Evolutionary conservation across 2,888 invertebrate species (phyloP).

Genomic region (Luffia ferchaultella): DNA sequence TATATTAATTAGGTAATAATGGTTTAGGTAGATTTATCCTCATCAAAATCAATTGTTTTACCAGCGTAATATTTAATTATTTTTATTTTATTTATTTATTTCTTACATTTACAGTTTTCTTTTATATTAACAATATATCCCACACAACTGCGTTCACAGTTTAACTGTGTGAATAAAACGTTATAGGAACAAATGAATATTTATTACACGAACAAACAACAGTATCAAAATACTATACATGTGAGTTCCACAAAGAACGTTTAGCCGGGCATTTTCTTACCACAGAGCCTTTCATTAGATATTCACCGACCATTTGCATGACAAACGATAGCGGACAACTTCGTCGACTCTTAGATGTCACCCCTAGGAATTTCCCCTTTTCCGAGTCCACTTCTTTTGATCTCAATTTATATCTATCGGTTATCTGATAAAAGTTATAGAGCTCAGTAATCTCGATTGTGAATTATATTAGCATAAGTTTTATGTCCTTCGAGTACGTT

Average conservation of each 20-base stretch:
- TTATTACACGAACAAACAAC: too few species aligned
- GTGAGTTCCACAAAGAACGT: not conserved
- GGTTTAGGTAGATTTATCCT: too few species aligned
- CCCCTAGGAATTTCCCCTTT: not conserved
- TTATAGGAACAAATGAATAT: too few species aligned
- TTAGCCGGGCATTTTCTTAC: not conserved
- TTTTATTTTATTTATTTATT: too few species aligned
- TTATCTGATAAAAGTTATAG: not conserved
- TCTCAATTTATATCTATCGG: not conserved
- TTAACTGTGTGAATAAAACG: too few species aligned
- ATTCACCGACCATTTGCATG: constrained; percentile 14
- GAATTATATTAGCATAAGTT: not conserved
- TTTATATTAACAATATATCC: too few species aligned
- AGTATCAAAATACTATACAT: not conserved
- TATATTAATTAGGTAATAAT: too few species aligned
- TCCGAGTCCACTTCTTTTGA: not conserved
- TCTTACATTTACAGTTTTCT: too few species aligned
- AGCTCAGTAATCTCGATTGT: not conserved
- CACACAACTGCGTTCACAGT: too few species aligned
- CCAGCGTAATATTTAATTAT: too few species aligned
- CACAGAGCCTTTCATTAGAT: constrained; percentile 1
- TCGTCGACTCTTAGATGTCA: constrained; percentile 11
- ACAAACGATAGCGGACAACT: constrained; percentile 10
- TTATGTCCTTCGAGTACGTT: too few species aligned
- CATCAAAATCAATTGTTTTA: too few species aligned